Evolutionary conservation across 2,888 invertebrate genomes (phyloP), one percentile per base, ranked within the genome.

Genomic region (Mesochorus sp.): DNA sequence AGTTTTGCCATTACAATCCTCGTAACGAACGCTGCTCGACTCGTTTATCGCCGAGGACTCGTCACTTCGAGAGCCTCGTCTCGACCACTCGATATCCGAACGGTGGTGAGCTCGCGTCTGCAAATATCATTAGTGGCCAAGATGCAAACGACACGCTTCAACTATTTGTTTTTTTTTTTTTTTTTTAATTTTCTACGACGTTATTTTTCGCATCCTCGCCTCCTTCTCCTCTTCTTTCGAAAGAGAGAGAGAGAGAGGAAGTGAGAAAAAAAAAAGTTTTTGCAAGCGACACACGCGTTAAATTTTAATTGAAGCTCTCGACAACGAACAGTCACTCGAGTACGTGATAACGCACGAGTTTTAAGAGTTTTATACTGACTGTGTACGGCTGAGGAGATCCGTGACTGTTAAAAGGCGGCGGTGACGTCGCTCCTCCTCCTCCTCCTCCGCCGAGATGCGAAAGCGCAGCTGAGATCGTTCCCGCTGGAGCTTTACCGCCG

Each of bases 381-480:
- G 95, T 95, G 91, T 94, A 95, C 79, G 95, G 93, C 93, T 93
- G 82, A 93, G 94, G 84, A 93, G 93, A 80, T 92, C 92, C 88
- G 94, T 74, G 67, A 59, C 55, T 59, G 21, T 67, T 75, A 85
- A 93, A 92, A 86, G 93, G 93, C 79, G 95, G 94, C 24, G 95
- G 93, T 44, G 94, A 89, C 74, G 94, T 94, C 51, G 94, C 91
- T 90, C 91, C 82, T 14, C 67, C 71, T n/a, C 79, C 76, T 51
- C 94, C 91, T 90, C 91, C 82, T 14, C 67, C 71, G 12, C 79
- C 76, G 21, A 86, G 78, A 75, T 86, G 88, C 79, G 92, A 92
- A 82, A 96, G 92, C 71, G 96, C 96, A 73, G 96, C 94, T 73
- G 96, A 95, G 86, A 96, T 96, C 59, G 95, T 93, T 87, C 93